These are phyloP conservation scores for Tamias sibiricus DNA, from an alignment of 2,113 vertebrate species.

Conservation along the genomic window DNA sequence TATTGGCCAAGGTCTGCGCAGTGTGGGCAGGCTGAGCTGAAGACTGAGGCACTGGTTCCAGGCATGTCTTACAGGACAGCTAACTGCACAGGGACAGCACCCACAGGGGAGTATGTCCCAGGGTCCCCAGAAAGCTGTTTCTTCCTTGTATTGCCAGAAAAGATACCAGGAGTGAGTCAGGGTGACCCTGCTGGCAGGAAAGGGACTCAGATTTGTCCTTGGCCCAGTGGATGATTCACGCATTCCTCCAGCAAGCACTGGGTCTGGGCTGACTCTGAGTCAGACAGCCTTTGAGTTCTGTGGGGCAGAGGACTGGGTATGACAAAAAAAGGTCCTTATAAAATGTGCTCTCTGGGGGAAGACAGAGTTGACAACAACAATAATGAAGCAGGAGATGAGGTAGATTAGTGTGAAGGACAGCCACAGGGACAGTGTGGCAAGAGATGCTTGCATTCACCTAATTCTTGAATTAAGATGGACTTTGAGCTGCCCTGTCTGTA, in stretches of 20 bases:
- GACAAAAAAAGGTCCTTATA: neutral
- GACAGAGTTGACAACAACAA: neutral
- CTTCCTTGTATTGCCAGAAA: neutral
- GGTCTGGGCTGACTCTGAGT: fast-evolving
- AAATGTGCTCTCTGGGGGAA: neutral
- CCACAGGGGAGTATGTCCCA: too few species aligned
- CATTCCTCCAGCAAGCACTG: neutral
- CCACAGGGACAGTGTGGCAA: neutral
- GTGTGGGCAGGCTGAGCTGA: neutral
- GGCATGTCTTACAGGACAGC: fast-evolving
- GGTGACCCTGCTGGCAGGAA: too few species aligned
- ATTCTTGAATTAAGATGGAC: neutral
- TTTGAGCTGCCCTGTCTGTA: neutral
- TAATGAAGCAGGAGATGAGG: too few species aligned
- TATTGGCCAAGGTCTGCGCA: neutral
- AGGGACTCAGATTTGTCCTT: too few species aligned
- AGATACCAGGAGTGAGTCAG: fast-evolving
- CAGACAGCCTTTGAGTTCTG: neutral
- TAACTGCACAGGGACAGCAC: neutral
- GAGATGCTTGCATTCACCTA: neutral
- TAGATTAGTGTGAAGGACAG: neutral
- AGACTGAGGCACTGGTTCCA: neutral
- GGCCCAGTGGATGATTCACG: fast-evolving
- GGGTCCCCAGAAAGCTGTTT: too few species aligned
- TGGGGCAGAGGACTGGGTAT: too few species aligned